Percentiles rank a stretch among this genome's conserved stretches.
Conservation (phyloP, 2,113 vertebrate genomes). For the Psephotus haematonotus region DNA sequence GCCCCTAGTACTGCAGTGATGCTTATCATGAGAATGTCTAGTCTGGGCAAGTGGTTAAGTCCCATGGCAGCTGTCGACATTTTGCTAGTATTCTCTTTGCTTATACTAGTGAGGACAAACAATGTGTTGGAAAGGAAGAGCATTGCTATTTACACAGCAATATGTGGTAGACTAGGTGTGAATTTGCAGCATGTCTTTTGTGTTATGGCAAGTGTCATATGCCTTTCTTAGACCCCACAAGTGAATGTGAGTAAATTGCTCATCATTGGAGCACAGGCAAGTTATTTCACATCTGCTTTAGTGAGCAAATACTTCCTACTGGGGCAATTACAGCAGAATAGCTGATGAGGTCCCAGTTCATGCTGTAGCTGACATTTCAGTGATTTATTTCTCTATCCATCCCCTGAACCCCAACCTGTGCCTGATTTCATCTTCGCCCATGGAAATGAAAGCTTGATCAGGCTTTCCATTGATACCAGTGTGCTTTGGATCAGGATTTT, state of each 20-base stretch:
- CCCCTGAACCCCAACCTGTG: background rate
- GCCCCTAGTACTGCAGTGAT: background rate
- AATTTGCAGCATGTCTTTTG: background rate
- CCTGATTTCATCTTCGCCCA: background rate
- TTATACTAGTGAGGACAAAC: background rate
- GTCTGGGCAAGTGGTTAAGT: rapidly evolving
- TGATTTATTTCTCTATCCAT: background rate
- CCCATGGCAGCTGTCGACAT: background rate
- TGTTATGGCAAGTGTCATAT: background rate
- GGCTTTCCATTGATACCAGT: background rate
- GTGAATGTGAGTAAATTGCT: background rate
- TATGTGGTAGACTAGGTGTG: background rate
- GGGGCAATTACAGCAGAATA: background rate
- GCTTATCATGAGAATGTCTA: background rate
- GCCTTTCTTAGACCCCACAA: background rate
- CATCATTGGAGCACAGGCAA: background rate
- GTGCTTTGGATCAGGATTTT: background rate
- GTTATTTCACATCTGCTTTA: background rate
- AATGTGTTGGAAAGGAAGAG: background rate
- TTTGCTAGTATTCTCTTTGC: background rate
- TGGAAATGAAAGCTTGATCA: background rate
- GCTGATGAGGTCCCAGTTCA: background rate
- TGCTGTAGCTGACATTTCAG: background rate
- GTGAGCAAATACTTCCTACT: background rate
- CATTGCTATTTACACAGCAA: background rate